Evolutionary conservation across 2,113 vertebrate species (phyloP).

Genomic region (Cygnus buccinator): DNA sequence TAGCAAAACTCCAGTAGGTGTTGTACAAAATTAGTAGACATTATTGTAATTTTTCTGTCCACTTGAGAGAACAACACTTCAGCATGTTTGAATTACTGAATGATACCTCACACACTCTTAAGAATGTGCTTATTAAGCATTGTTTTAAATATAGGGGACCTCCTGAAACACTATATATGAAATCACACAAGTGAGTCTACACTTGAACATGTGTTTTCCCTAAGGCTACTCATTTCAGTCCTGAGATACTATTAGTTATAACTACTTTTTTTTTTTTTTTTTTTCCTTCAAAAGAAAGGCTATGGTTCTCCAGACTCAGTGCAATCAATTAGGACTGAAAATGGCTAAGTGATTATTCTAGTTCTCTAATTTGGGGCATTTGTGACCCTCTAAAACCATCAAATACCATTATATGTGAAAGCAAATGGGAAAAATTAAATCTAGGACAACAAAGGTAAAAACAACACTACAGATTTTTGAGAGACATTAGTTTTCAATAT

Average conservation of each 20-base stretch:
- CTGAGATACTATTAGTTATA: not conserved
- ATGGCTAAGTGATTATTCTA: not conserved
- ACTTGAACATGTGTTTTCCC: not conserved
- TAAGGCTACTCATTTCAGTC: not conserved
- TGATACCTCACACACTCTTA: not conserved
- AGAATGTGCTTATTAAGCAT: not conserved
- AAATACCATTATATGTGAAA: not conserved
- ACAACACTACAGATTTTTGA: not conserved
- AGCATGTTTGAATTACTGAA: not conserved
- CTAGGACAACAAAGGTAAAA: not conserved
- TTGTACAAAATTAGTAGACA: not conserved
- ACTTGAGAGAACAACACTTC: not conserved
- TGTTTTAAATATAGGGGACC: not conserved
- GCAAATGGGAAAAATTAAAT: not conserved
- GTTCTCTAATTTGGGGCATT: not conserved
- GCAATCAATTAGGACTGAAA: not conserved
- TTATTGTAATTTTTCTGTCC: not conserved
- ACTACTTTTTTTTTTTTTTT: not conserved
- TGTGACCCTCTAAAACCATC: not conserved
- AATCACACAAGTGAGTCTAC: not conserved
- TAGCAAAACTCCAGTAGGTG: not conserved
- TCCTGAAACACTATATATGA: not conserved
- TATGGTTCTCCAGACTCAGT: not conserved
- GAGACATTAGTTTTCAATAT: not conserved
- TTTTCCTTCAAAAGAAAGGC: not conserved